Percentiles rank a stretch among this genome's conserved stretches.
Evolutionary conservation across 2,113 vertebrate species (phyloP).

Genomic region (Cynoglossus semilaevis): DNA sequence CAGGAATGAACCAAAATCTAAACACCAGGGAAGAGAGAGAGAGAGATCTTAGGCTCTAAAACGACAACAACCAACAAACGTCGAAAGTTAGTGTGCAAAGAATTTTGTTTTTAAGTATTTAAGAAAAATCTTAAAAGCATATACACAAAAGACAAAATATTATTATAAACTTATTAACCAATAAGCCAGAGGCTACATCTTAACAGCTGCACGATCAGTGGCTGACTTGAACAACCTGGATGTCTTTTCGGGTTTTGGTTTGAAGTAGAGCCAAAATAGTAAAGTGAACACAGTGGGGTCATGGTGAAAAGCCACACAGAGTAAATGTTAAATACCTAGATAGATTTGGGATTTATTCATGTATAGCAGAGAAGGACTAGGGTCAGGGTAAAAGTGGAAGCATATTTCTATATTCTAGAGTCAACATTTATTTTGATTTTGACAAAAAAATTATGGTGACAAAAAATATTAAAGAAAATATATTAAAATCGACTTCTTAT

Average conservation of each 20-base stretch:
- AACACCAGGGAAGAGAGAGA: constrained; percentile 1
- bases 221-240: constrained; percentile 14
- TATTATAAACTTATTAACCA: neutral
- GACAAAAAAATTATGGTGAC: too few species aligned
- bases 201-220: constrained; percentile 5
- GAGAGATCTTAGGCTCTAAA: neutral
- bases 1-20: constrained; percentile 96
- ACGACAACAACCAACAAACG: constrained; percentile 1
- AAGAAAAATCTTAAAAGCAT: too few species aligned
- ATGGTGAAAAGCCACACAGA: constrained; percentile 55
- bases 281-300: constrained; percentile 38
- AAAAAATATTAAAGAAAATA: too few species aligned
- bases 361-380: neutral
- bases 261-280: constrained; percentile 53
- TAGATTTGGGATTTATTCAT: constrained; percentile 31
- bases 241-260: constrained; percentile 55
- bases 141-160: too few species aligned
- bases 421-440: too few species aligned
- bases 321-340: constrained; percentile 50
- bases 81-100: neutral
- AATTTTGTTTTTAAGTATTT: too few species aligned
- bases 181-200: neutral
- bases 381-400: neutral
- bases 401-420: too few species aligned
- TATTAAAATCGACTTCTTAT: too few species aligned